Conservation (phyloP, 2,797 vertebrate species). For the Pithecia hirsuta region DNA sequence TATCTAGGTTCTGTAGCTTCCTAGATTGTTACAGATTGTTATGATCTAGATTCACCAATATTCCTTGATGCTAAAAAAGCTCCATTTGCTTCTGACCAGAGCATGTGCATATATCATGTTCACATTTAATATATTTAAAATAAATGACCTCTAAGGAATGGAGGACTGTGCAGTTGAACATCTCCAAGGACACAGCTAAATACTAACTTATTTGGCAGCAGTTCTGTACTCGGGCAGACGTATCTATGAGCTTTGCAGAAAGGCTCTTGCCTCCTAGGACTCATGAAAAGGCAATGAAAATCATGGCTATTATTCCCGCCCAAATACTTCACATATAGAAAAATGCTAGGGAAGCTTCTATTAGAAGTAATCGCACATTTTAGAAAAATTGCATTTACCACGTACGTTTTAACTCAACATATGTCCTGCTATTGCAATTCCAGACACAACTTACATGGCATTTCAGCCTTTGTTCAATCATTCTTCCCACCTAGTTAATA, state of each 20-base stretch:
- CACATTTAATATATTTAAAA: background rate
- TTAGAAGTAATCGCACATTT: background rate
- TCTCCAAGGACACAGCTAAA: background rate
- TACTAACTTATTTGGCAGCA: background rate
- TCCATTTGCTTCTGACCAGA: background rate
- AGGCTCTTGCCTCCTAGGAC: background rate
- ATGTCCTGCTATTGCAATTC: background rate
- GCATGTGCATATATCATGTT: background rate
- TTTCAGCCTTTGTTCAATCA: background rate
- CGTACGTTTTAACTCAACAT: background rate
- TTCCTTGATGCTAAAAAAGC: background rate
- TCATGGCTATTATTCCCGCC: background rate
- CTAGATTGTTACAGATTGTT: background rate
- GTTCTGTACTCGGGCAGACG: background rate
- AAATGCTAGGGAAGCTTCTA: background rate
- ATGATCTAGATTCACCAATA: background rate
- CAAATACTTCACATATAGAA: conserved; percentile 11
- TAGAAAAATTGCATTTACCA: background rate
- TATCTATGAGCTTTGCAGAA: background rate
- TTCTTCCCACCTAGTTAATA: background rate
- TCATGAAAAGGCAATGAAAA: background rate
- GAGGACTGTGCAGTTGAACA: background rate
- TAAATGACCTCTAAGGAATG: background rate
- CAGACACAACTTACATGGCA: background rate
- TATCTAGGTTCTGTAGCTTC: background rate